Conservation (phyloP, 2,888 invertebrate species). For the Calameuta idolon region DNA sequence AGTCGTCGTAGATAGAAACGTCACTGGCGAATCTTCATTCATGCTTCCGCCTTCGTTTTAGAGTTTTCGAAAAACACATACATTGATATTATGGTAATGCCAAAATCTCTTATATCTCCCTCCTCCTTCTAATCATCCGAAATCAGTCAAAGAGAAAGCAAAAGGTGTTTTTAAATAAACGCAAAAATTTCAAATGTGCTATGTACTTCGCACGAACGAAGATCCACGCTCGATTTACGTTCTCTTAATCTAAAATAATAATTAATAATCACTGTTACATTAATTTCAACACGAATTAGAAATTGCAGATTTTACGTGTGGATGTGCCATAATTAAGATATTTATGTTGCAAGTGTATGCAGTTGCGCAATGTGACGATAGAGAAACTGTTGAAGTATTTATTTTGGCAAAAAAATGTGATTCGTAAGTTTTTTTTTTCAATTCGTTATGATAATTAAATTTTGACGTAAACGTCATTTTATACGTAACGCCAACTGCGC, state of each 20-base stretch:
- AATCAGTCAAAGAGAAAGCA: not conserved
- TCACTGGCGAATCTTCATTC: not conserved
- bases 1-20: conserved; percentile 8
- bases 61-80: not conserved
- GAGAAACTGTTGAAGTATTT: not conserved
- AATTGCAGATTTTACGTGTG: not conserved
- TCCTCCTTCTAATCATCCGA: not conserved
- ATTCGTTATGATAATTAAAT: not conserved
- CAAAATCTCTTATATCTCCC: not conserved
- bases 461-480: not conserved
- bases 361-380: not conserved
- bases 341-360: not conserved
- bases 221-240: not conserved
- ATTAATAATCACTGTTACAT: conserved; percentile 9
- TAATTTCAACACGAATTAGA: conserved; percentile 4
- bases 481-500: not conserved
- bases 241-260: not conserved
- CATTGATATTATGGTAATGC: not conserved
- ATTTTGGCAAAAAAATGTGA: not conserved
- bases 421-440: conserved; percentile 13
- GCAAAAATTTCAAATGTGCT: not conserved
- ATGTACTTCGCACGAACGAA: not conserved
- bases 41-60: not conserved
- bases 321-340: not conserved
- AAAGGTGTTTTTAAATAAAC: not conserved